Base-by-base conservation (phyloP, 2,113 vertebrate species). In the Vidua chalybeata region DNA sequence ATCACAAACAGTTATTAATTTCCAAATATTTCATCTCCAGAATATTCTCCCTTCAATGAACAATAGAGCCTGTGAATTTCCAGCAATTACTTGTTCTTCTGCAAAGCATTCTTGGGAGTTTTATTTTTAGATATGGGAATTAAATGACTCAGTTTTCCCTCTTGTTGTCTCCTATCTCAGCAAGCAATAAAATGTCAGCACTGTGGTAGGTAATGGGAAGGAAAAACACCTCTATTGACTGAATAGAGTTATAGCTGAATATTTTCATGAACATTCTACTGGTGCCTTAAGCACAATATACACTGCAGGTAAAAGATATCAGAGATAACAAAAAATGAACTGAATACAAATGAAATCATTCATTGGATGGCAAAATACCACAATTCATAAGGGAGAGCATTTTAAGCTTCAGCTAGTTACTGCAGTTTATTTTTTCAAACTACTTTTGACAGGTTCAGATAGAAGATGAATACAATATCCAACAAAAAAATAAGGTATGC, bases 121-220 rank as follows among this genome's bases (percentile, higher is more conserved):
- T 96, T 97, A 97, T 97, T 95, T 96, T 97, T 96, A 96, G 90
- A 90, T 78, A 93, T 78, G 78, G 56, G 90, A 96, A 93, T 94
- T 97, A 97, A 97, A 97, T 95, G 95, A 97, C 93, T 97, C 96
- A 89, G 58, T 97, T 97, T 97, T 96, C 80, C 81, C 79, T 82
- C 81, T 95, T 96, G 73, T 91, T 97, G 93, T 96, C 90, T 97
- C 68, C 80, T 94, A 93, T 97, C 94, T 94, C 92, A 91, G 73
- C 72, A 89, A 88, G 93, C 94, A 97, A 98, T 97, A 97, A 97
- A 97, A 97, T 96, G 96, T 91, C 97, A 97, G 66, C 22, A 5
- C 85, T 68, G 80, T 91, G 92, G 84, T 93, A 96, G 84, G 91
- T 97, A 97, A 97, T 77, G 85, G 90, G 92, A 92, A 96, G 89